Conservation (phyloP, 2,888 invertebrate genomes). For the Galeopsomyia nigrocyanea region DNA sequence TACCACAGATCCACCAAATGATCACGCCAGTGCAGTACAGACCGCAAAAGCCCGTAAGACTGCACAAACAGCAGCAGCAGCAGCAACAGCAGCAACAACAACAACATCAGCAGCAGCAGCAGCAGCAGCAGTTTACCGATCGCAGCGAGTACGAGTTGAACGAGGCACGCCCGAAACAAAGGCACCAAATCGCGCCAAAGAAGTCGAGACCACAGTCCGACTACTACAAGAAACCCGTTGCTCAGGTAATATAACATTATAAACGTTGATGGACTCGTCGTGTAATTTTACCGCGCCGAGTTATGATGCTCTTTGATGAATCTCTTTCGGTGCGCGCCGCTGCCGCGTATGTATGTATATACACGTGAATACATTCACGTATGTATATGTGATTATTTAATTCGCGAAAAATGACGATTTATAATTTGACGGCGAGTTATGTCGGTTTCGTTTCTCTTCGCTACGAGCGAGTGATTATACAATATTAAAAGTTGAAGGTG, state of each 20-base stretch:
- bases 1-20: constrained; percentile 36
- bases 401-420: background rate
- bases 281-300: no score
- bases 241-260: constrained; percentile 70
- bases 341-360: no score
- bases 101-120: constrained; percentile 33
- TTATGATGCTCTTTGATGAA: no score
- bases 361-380: no score
- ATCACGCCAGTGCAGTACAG: constrained; percentile 53
- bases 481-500: constrained; percentile 5
- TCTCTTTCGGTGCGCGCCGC: no score
- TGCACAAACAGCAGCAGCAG: constrained; percentile 44
- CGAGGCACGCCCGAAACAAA: constrained; percentile 46
- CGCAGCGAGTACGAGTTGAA: constrained; percentile 45
- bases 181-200: constrained; percentile 44
- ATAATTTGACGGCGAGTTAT: constrained; percentile 1
- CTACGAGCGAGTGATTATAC: constrained; percentile 1
- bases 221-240: constrained; percentile 76
- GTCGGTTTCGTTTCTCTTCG: constrained; percentile 9
- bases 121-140: constrained; percentile 24
- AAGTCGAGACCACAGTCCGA: constrained; percentile 39
- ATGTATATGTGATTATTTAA: background rate
- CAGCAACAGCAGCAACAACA: constrained; percentile 29
- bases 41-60: constrained; percentile 48
- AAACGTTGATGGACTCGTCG: background rate